A percentile compares a stretch with the other conserved stretches of the same genome.
Conservation (phyloP, 1,140 invertebrate species). For the Dreissena polymorpha region DNA sequence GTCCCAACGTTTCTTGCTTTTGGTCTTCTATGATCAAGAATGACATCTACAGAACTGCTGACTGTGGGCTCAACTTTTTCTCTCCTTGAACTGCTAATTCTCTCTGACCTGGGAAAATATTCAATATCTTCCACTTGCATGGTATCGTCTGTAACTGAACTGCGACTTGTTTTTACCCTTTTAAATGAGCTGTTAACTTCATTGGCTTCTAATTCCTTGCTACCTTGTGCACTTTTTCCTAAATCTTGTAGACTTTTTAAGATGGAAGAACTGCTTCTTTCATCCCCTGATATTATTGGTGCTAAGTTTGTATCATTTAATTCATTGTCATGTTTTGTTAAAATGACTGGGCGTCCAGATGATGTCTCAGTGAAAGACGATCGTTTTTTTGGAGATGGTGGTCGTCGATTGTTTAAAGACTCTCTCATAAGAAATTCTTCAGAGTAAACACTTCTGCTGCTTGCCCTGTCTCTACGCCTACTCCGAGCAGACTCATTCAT, state of each 20-base stretch:
- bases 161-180: not conserved
- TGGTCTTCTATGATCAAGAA: not conserved
- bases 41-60: not conserved
- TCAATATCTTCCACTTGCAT: not conserved
- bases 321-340: not conserved
- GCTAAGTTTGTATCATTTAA: no score
- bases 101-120: not conserved
- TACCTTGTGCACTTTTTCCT: no score
- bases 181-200: no score
- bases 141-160: constrained; percentile 1
- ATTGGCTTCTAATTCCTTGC: no score
- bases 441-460: constrained; percentile 12
- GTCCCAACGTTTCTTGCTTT: not conserved
- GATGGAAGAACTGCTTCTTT: no score
- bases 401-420: constrained; percentile 41
- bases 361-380: constrained; percentile 6
- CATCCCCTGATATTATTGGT: no score
- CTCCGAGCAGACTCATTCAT: constrained; percentile 47
- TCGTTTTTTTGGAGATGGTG: constrained; percentile 45
- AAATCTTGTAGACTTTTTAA: no score
- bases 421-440: constrained; percentile 40
- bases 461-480: constrained; percentile 36
- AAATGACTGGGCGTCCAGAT: not conserved
- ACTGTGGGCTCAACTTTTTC: not conserved
- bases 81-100: not conserved